phyloP scores from a whole-genome alignment of 2,888 invertebrate species.

The Andrena dorsata region DNA sequence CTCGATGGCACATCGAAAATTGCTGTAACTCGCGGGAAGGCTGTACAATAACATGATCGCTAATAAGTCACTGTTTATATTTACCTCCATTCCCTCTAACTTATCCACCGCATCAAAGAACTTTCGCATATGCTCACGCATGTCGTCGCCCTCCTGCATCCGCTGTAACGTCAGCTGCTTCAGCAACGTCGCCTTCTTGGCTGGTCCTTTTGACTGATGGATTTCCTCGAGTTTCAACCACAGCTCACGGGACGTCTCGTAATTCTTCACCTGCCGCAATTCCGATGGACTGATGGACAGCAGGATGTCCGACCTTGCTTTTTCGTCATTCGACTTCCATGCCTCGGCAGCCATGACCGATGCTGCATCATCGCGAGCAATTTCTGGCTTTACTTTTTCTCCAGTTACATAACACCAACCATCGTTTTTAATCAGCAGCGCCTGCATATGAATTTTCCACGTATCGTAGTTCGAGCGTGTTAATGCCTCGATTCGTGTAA shows the following conservation, averaged over 20 bases:
- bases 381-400: not conserved
- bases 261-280: not conserved
- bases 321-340: not conserved
- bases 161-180: not conserved
- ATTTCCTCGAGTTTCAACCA: not conserved
- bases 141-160: not conserved
- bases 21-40: not conserved
- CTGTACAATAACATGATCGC: not conserved
- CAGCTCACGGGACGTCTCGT: not conserved
- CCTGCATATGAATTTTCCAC: not conserved
- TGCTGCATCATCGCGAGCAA: not conserved
- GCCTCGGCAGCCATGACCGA: not conserved
- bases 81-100: too few species aligned
- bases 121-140: too few species aligned
- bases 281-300: not conserved
- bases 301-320: not conserved
- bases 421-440: not conserved
- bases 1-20: not conserved
- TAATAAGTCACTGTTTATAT: too few species aligned
- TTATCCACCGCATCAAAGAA: too few species aligned
- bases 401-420: not conserved
- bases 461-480: not conserved
- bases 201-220: not conserved
- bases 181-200: not conserved
- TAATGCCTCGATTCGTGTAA: not conserved